Evolutionary conservation across 2,888 invertebrate genomes (phyloP).

Genomic region (Sarcophaga subvicina): DNA sequence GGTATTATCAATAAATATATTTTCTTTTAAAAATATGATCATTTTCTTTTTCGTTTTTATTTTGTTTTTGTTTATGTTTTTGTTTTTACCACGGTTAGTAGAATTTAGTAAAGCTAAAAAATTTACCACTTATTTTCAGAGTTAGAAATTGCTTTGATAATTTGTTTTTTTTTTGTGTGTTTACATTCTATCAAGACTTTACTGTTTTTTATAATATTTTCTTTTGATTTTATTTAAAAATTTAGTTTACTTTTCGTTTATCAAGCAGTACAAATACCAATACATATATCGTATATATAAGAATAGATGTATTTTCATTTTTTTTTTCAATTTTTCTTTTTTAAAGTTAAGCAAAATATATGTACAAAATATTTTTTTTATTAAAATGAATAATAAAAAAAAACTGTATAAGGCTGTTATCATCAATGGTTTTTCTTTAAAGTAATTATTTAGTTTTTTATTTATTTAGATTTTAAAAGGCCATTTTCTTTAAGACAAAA

Average conservation of each 20-base stretch:
- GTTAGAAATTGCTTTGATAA: conserved; percentile 54
- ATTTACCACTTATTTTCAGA: conserved; percentile 56
- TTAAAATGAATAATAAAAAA: conserved; percentile 52
- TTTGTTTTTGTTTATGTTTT: conserved; percentile 8
- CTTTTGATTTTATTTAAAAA: conserved; percentile 63
- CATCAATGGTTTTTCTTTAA: conserved; percentile 47
- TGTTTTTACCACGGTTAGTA: conserved; percentile 46
- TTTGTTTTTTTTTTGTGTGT: conserved; percentile 38
- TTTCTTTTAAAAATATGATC: conserved; percentile 62
- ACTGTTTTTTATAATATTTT: conserved; percentile 33
- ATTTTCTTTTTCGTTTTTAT: conserved; percentile 32
- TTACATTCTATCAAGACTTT: conserved; percentile 61
- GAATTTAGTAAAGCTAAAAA: conserved; percentile 57
- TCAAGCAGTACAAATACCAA: conserved; percentile 64
- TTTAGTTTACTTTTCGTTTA: conserved; percentile 66
- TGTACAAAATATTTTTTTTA: conserved; percentile 47
- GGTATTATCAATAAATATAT: conserved; percentile 44
- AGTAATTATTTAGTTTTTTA: conserved; percentile 41
- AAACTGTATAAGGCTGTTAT: conserved; percentile 65
- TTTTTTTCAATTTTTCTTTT: conserved; percentile 37
- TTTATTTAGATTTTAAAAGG: conserved; percentile 49
- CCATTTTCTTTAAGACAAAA: conserved; percentile 53
- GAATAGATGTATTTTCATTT: conserved; percentile 33
- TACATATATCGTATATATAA: conserved; percentile 26
- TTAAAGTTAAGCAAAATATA: conserved; percentile 65